phyloP scores from a whole-genome alignment of 2,888 invertebrate genomes.

The Melanotus villosus region DNA sequence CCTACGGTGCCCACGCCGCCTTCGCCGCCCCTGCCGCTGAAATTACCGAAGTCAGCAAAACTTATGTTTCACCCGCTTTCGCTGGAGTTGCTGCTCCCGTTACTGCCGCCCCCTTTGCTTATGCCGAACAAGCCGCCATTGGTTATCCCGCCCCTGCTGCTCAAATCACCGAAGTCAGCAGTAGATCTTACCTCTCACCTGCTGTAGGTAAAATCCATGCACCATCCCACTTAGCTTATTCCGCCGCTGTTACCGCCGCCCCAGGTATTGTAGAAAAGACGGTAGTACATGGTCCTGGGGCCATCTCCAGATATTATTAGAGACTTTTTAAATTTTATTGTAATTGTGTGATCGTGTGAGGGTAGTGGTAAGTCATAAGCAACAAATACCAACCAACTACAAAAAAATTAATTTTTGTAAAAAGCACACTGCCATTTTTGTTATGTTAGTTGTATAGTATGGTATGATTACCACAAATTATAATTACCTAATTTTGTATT shows the following conservation, averaged over 20 bases:
- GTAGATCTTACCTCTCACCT: slow-evolving; percentile 43
- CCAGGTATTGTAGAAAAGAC: background rate
- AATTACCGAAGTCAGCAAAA: background rate
- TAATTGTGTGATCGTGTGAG: background rate
- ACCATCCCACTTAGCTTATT: slow-evolving; percentile 20
- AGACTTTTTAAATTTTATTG: slow-evolving; percentile 8
- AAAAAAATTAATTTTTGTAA: slow-evolving; percentile 1
- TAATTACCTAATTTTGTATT: slow-evolving; percentile 13
- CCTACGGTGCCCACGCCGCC: slow-evolving; percentile 56
- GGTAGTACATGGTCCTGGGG: background rate
- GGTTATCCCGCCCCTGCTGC: slow-evolving; percentile 62
- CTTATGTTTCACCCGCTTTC: slow-evolving; percentile 50
- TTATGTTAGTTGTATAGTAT: background rate
- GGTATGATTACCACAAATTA: slow-evolving; percentile 18
- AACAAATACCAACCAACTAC: slow-evolving; percentile 12
- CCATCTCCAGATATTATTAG: background rate
- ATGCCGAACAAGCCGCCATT: no score
- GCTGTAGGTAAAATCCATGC: slow-evolving; percentile 48
- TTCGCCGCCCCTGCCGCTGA: slow-evolving; percentile 61
- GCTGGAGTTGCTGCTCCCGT: slow-evolving; percentile 62
- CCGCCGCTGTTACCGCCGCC: background rate
- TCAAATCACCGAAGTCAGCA: background rate
- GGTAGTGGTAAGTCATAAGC: slow-evolving; percentile 8
- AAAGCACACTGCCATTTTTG: slow-evolving; percentile 7
- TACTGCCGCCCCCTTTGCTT: slow-evolving; percentile 39